Percentiles rank a stretch among this genome's conserved stretches.
Evolutionary conservation across 2,797 vertebrate genomes (phyloP).

Genomic region (Lepilemur septentrionalis): DNA sequence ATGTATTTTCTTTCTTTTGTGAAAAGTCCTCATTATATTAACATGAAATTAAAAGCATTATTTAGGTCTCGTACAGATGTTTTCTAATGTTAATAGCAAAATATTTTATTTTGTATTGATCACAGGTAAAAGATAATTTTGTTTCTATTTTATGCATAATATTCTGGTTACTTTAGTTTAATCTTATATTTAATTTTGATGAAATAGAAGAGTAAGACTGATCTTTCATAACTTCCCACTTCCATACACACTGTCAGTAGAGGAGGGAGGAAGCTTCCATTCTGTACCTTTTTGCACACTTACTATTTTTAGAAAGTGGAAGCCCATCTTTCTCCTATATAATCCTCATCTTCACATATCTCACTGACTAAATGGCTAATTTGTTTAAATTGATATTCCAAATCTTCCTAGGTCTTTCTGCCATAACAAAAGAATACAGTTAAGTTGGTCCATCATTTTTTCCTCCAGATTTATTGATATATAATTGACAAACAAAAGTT

Average conservation of each 20-base stretch:
- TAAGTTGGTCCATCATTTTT: background rate
- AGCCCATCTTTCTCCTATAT: background rate
- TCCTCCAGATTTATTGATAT: background rate
- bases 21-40: constrained; percentile 17
- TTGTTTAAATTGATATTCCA: background rate
- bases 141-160: background rate
- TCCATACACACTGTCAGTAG: background rate
- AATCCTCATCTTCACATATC: background rate
- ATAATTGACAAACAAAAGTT: background rate
- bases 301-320: constrained; percentile 1
- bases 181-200: background rate
- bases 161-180: constrained; percentile 15
- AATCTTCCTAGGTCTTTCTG: background rate
- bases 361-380: background rate
- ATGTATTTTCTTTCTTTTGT: constrained; percentile 17
- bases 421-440: background rate
- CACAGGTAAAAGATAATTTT: constrained; percentile 18
- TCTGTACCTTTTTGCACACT: background rate
- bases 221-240: background rate
- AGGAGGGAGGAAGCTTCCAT: background rate
- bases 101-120: constrained; percentile 38
- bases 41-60: background rate
- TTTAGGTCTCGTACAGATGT: background rate
- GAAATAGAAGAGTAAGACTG: background rate
- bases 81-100: constrained; percentile 7